Base-by-base conservation (phyloP, 2,888 invertebrate genomes). In the Athetis lepigone region DNA sequence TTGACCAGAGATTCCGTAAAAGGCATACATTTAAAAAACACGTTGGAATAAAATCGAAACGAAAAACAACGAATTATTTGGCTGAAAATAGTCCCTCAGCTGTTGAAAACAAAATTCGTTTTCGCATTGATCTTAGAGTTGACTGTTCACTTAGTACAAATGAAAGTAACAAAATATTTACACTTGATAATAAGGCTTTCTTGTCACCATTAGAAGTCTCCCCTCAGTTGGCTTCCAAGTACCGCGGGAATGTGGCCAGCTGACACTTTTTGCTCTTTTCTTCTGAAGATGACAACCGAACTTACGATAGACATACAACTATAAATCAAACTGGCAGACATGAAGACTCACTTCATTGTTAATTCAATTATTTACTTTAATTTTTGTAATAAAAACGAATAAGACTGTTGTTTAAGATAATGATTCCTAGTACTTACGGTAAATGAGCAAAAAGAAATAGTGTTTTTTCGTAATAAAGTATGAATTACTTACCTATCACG, bases 401-500 rank as follows among this genome's bases (percentile, higher is more conserved):
- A n/a, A 43, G 2, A 8, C 11, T 7, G 9, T 16, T 29, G 18
- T 9, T 33, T 25, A 29, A 19, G 11, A 1, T 5, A 5, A 6
- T 16, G 2, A n/a, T 25, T 42, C 3, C 2, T 21, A 36, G 16
- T 13, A 19, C 47, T 39, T 11, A 54, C 7, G 3, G 11, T 21
- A 3, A 11, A 21, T n/a, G 5, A 19, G 4, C 3, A 42, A 42
- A 9, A 2, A n/a, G 19, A 4, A 36, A 36, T 36, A n/a, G n/a
- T n/a, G n/a, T n/a, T n/a, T n/a, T 8, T 1, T 8, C 4, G 21
- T 21, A 61, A 36, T 51, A 43, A 40, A 29, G 8, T 29, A 40
- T 23, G 0, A 16, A 29, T 47, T 43, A 63, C 71, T 72, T 68
- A 72, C 71, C 71, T 72, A 72, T 72, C 50, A 63, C 50, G 54